Evolutionary conservation across 2,113 vertebrate genomes (phyloP).

Genomic region (Brienomyrus brachyistius): DNA sequence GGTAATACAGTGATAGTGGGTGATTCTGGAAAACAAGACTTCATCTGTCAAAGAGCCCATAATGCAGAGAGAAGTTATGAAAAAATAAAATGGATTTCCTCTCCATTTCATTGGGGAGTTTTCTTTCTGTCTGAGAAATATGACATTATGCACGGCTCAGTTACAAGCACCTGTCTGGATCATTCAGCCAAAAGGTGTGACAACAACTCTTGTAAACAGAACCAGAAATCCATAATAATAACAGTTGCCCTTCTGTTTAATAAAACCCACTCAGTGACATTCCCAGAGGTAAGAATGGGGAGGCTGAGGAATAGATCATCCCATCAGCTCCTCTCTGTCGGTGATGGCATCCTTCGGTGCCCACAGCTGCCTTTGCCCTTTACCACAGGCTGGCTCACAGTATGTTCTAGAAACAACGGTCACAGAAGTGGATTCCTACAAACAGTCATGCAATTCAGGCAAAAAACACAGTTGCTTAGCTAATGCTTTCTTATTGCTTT

Average conservation of each 20-base stretch:
- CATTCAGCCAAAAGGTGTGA: neutral
- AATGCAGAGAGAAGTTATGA: neutral
- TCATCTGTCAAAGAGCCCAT: neutral
- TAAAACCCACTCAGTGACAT: neutral
- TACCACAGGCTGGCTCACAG: slow-evolving; percentile 58
- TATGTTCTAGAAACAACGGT: slow-evolving; percentile 48
- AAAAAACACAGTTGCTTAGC: neutral
- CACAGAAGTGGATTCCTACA: neutral
- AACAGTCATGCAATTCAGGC: neutral
- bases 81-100: neutral
- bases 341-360: neutral
- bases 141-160: neutral
- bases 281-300: neutral
- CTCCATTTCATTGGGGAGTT: neutral
- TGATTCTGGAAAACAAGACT: neutral
- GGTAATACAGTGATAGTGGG: neutral
- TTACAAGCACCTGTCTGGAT: neutral
- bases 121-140: neutral
- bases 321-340: neutral
- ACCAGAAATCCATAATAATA: neutral
- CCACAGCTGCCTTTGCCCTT: slow-evolving; percentile 38
- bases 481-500: neutral
- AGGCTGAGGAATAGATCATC: neutral
- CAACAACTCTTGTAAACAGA: neutral
- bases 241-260: neutral